Base-by-base conservation (phyloP, 2,888 invertebrate species). In the Platerodrilus igneus region DNA sequence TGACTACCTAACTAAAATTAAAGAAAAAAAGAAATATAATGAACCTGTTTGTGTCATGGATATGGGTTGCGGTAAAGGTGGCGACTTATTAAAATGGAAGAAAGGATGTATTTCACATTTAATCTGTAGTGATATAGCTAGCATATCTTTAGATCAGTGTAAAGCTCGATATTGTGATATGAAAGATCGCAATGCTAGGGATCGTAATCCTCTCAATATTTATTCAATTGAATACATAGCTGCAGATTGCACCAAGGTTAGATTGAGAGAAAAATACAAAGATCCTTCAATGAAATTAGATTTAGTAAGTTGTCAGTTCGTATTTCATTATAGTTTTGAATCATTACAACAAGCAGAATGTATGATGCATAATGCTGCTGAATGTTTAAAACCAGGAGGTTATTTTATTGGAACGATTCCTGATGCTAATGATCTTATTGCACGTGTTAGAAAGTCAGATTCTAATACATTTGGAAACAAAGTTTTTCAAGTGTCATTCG, bases 51-150 rank as follows among this genome's bases (percentile, higher is more conserved):
- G 77, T 41, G 89, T 93, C 0, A 70, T 96, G 34, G 99, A 99
- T 66, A 82, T 99, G 75, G 93, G 95, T 56, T 95, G 95, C 64
- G 99, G 99, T 1, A 99, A 99, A 74, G 99, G 99, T 11, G 99
- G 99, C 2, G 99, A 99, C 68, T 73, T 99, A 19, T 74, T 87
- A n/a, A 99, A 99, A 68, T 99, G 97, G 92, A 79, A 80, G 43
- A 91, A 88, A 63, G 85, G 78, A 33, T 71, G 78, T 43, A 86
- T 94, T 31, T 76, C 79, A 2, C 86, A 89, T 67, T 73, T 93
- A 10, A 82, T 94, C 39, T 92, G 91, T 69, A 86, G 87, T 28
- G 95, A 99, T 66, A 93, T 99, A 56, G 97, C 99, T 1, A 83
- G 81, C 25, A 83, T 90, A 0, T 94, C 96, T 2, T 78, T 99